These are phyloP conservation scores for Copidosoma aretas DNA, from an alignment of 2,888 invertebrate species.

Conservation along the genomic window DNA sequence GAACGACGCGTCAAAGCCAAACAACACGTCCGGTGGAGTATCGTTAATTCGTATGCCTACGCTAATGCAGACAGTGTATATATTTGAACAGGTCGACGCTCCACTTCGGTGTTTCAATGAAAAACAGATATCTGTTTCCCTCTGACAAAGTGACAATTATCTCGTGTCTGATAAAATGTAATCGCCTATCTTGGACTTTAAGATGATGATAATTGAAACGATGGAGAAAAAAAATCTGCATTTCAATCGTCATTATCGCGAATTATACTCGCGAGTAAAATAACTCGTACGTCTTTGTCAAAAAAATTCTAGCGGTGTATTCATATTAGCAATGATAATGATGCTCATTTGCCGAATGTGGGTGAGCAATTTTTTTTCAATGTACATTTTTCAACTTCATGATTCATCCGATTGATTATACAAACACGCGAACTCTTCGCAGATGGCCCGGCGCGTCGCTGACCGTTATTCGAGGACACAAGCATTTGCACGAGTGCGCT, in stretches of 20 bases:
- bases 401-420: no score
- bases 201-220: background rate
- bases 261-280: no score
- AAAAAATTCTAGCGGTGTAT: no score
- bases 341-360: no score
- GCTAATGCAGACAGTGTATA: background rate
- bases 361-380: no score
- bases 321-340: no score
- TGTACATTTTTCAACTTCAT: no score
- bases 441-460: slow-evolving; percentile 81
- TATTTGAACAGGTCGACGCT: slow-evolving; percentile 17
- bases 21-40: background rate
- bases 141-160: background rate
- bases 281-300: no score
- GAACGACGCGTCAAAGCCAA: no score
- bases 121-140: background rate
- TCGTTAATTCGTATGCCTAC: slow-evolving; percentile 3
- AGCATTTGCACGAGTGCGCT: slow-evolving; percentile 78
- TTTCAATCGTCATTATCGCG: no score
- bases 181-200: background rate
- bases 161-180: background rate
- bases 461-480: slow-evolving; percentile 78
- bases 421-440: slow-evolving; percentile 13
- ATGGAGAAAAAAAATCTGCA: no score
- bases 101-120: background rate